Evolutionary conservation across 2,888 invertebrate genomes (phyloP).

Genomic region (Pantelozetes paolii): DNA sequence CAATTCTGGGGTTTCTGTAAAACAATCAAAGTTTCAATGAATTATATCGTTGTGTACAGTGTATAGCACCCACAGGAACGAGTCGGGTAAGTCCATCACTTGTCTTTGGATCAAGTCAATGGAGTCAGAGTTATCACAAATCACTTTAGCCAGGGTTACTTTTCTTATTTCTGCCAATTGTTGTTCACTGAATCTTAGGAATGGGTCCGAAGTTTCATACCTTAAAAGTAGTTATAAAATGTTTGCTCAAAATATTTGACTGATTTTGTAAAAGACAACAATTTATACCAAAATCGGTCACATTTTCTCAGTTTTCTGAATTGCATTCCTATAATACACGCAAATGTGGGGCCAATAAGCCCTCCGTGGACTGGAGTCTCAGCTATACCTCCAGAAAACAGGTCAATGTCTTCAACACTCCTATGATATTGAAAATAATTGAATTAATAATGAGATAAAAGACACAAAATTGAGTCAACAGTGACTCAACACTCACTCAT

Average conservation of each 20-base stretch:
- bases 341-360: conserved; percentile 88
- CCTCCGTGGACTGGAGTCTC: conserved; percentile 74
- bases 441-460: not conserved
- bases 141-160: conserved; percentile 72
- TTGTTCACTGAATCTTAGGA: conserved; percentile 70
- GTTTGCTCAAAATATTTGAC: too few species aligned
- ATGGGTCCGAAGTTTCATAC: conserved; percentile 74
- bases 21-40: not conserved
- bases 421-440: conserved; percentile 45
- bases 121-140: conserved; percentile 85
- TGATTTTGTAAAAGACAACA: not conserved
- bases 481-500: conserved; percentile 48
- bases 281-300: conserved; percentile 81
- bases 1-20: conserved; percentile 73
- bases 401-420: conserved; percentile 86
- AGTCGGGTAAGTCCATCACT: conserved; percentile 82
- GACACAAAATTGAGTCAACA: not conserved
- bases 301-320: conserved; percentile 84
- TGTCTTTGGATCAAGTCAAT: conserved; percentile 80
- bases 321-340: conserved; percentile 88
- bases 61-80: conserved; percentile 68
- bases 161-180: conserved; percentile 80
- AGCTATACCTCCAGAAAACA: conserved; percentile 92
- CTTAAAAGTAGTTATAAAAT: not conserved
- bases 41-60: too few species aligned